Evolutionary conservation across 2,888 invertebrate genomes (phyloP), one percentile per base, ranked within the genome.

Genomic region (Drosophila engyochracea): DNA sequence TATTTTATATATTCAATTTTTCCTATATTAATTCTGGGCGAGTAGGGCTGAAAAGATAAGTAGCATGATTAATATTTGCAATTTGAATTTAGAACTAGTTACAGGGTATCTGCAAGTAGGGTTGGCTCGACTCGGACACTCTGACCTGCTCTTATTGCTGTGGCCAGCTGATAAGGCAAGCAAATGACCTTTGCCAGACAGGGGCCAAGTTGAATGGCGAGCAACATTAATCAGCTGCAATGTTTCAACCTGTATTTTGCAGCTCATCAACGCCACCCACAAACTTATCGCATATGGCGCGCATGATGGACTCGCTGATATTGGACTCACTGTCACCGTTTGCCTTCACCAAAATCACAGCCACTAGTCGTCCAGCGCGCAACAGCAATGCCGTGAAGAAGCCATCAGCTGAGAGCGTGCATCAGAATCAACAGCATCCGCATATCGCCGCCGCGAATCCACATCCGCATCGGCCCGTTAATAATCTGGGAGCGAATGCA

Each of bases 291-390:
- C 96, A 96, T 85, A 95, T 96, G 95, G 96, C 96, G 59, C 94
- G 96, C 60, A 96, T 96, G 96, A 96, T 96, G 96, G 96, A 96
- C 90, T 95, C 96, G 3, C 94, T 96, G 91, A 95, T 96, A 92
- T 93, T 95, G 68, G 96, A 96, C 83, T 95, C 95, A 67, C 94
- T 96, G 80, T 95, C 96, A 77, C 96, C 96, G 33, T 96, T 95
- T 87, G 95, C 95, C 49, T 96, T 95, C 91, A 95, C 96, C 37
- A 94, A 95, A 90, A 95, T 96, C 92, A 95, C 95, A 41, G 93
- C 94, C 66, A 94, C 95, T 12, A 94, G 95, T 64, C 94, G 94
- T 30, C 94, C 91, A 35, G 73, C 88, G 5, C 91, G 92, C 74
- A 62, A 85, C 70, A 35, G 77, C 77, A 61, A 86, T 47, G 63